A percentile compares a stretch with the other conserved stretches of the same genome.
Evolutionary conservation across 2,888 invertebrate species (phyloP).

Genomic region (Pogonocherus hispidulus): DNA sequence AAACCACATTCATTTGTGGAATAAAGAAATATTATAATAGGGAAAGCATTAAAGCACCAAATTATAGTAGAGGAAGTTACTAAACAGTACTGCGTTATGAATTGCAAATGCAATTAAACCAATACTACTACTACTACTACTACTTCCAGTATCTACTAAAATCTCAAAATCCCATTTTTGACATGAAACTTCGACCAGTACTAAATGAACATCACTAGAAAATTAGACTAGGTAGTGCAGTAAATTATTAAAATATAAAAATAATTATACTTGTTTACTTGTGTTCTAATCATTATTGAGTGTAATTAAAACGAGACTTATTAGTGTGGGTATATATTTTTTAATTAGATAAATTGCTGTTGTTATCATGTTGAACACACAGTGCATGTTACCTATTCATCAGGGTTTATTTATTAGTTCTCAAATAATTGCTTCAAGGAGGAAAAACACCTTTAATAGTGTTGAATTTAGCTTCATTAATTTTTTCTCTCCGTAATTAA

Average conservation of each 20-base stretch:
- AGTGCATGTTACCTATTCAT: not conserved
- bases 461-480: not conserved
- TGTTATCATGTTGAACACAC: not conserved
- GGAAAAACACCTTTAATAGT: not conserved
- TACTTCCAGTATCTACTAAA: too few species aligned
- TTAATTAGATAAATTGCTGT: not conserved
- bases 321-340: not conserved
- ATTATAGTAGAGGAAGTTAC: too few species aligned
- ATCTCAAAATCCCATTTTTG: too few species aligned
- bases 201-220: too few species aligned
- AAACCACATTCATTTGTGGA: too few species aligned
- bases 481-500: not conserved
- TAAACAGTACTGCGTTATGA: too few species aligned
- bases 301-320: not conserved
- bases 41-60: too few species aligned
- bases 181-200: too few species aligned
- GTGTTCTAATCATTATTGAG: not conserved
- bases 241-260: not conserved
- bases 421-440: not conserved
- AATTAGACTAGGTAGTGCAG: not conserved
- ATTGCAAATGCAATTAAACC: too few species aligned
- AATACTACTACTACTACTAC: too few species aligned
- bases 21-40: too few species aligned
- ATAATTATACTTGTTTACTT: not conserved
- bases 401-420: not conserved